Conservation (phyloP, 1,140 invertebrate species). For the Trialeurodes vaporariorum region DNA sequence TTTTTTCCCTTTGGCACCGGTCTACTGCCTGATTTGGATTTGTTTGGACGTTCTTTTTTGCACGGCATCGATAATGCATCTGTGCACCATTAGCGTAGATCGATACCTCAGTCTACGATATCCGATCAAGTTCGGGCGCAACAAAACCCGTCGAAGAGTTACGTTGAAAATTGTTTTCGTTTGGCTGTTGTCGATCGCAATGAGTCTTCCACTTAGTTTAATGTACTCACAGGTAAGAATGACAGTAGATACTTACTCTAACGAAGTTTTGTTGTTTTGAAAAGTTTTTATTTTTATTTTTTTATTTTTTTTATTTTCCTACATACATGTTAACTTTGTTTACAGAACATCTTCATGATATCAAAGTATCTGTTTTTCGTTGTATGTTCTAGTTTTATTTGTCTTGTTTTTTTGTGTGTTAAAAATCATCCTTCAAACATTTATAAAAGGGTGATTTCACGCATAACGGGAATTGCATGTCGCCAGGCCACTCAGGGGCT, state of each 20-base stretch:
- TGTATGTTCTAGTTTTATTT: too few species aligned
- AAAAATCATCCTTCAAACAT: too few species aligned
- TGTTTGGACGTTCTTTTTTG: conserved; percentile 88
- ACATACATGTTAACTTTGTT: too few species aligned
- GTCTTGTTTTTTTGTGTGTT: too few species aligned
- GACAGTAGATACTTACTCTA: neutral
- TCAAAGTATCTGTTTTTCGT: too few species aligned
- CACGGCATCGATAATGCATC: conserved; percentile 90
- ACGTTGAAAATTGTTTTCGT: conserved; percentile 80
- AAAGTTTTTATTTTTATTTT: too few species aligned
- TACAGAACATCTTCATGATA: too few species aligned
- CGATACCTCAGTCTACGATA: conserved; percentile 73
- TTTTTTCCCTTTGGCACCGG: conserved; percentile 65
- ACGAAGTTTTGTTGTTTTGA: neutral
- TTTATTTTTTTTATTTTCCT: too few species aligned
- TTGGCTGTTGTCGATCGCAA: conserved; percentile 77
- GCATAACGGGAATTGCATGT: too few species aligned
- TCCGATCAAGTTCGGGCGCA: conserved; percentile 79
- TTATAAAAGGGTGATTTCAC: too few species aligned
- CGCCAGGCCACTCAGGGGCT: too few species aligned
- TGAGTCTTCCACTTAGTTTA: conserved; percentile 73
- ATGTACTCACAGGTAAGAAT: conserved; percentile 68
- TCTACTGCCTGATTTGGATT: conserved; percentile 76
- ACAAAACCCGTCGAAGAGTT: conserved; percentile 76
- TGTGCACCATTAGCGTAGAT: conserved; percentile 91